Base-by-base conservation (phyloP, 2,113 vertebrate genomes). In the Uropsilus gracilis region DNA sequence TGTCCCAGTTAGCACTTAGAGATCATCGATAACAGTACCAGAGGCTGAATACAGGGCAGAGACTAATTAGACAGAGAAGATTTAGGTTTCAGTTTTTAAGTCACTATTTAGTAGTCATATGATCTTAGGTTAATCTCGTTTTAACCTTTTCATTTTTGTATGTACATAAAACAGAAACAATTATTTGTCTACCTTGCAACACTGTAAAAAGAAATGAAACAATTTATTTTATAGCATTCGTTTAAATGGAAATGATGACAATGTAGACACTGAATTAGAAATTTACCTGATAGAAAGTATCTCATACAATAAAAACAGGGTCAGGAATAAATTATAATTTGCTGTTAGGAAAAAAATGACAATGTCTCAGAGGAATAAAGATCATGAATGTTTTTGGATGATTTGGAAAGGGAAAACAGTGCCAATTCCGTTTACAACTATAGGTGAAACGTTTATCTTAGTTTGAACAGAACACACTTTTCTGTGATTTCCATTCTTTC, bases 311-410 rank as follows among this genome's bases (percentile, higher is more conserved):
- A 93, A 59, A 16, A 18, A 37, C 22, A 59, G 14, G 5, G 66
- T 95, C 94, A 24, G 50, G 69, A 44, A 12, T n/a, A 50, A 66
- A 61, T 77, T 82, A 89, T 71, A 81, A 39, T 81, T 81, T 86
- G 7, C 3, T 69, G 0, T 72, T 66, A 44, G 34, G 42, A 48
- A 57, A 95, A 76, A n/a, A n/a, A n/a, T n/a, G n/a, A n/a, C 22
- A 61, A 86, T 68, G 13, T 92, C n/a, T 93, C 18, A 90, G 66
- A 80, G 30, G 37, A 64, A 72, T n/a, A n/a, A n/a, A n/a, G n/a
- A n/a, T n/a, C n/a, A n/a, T n/a, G n/a, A n/a, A n/a, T n/a, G n/a
- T n/a, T n/a, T n/a, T n/a, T n/a, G n/a, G n/a, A n/a, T n/a, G n/a
- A n/a, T n/a, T n/a, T n/a, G n/a, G n/a, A n/a, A n/a, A n/a, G n/a